Base-by-base conservation (phyloP, 2,888 invertebrate species). In the Carpatolechia fugitivella region DNA sequence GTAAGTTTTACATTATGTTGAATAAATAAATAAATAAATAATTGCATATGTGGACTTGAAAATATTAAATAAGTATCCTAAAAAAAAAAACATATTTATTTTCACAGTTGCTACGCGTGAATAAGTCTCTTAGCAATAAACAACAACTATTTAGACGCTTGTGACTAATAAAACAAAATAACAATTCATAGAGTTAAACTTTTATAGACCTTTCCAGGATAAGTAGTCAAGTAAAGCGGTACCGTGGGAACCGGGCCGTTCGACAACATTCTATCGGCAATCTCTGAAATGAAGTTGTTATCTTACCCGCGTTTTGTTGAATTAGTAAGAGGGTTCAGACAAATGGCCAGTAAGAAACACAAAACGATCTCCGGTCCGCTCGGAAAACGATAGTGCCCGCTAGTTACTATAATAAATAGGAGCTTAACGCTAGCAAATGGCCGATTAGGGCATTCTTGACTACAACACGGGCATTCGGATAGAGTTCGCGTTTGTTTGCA, bases 351-450 rank as follows among this genome's bases (percentile, higher is more conserved):
- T 78, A 79, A 81, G 77, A 78, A 80, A 76, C 78, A 72, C 71
- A 72, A 69, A 82, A 81, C 80, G 76, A 74, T 78, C 79, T 74
- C 76, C 63, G 68, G 72, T 74, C 77, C 71, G 69, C 69, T 65
- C 74, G 69, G 76, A 81, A 85, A 81, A 74, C 82, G 81, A 85
- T 86, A 86, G 85, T 83, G 78, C 74, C 72, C 74, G 76, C 85
- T 84, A 85, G 83, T 83, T 85, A 80, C 81, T 74, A 86, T 85
- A 85, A 82, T 80, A 83, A 83, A 84, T 83, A 81, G 80, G 72
- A 73, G 77, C 79, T 82, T 82, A 79, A 78, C 77, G 76, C 72
- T 77, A 71, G 80, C 80, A 78, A 84, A 84, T 82, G 80, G 83
- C 74, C 83, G 82, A 83, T 84, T 82, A 82, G 83, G 80, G 82